Evolutionary conservation across 2,113 vertebrate species (phyloP), one percentile per base, ranked within the genome.

Genomic region (Corydoras maculifer): DNA sequence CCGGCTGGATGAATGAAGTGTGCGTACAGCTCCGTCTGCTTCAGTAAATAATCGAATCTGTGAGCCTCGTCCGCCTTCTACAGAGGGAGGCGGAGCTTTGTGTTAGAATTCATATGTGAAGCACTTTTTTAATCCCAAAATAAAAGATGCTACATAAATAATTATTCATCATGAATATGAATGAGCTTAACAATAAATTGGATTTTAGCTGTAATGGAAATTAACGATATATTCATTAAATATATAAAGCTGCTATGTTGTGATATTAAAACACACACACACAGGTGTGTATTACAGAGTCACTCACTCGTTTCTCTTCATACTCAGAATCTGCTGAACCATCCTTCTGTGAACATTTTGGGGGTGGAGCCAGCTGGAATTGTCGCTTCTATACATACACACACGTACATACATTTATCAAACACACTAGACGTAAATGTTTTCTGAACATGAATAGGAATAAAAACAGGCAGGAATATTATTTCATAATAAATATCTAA

Each of bases 1-100:
- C 92, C 89, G 68, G 92, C 89, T 25, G 93, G 93, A 76, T 94
- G 93, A 85, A 95, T 91, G 68, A 95, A 95, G 86, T 94, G 93
- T 67, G 93, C 91, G 82, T 94, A 95, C 30, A 95, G 91, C 75
- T 95, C 93, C 6, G 93, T 95, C 86, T 94, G 93, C 85, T 94
- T 93, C 81, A 95, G 80, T 55, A 94, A 90, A 81, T 92, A 94
- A 76, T 94, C 93, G 87, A 94, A 94, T 68, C 93, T 88, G 81
- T 94, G 94, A 0, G 93, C 91, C 75, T 91, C 83, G 74, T 94
- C 93, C 14, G 91, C 80, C 91, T 93, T 94, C 93, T 94, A 54
- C 15, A 77, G 65, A 80, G 85, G 74, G 10, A 58, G 61, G 43
- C 13, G 58, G 25, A 64, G 32, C 50, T 53, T 53, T 3, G 10